These are phyloP conservation scores for Syrmaticus mikado DNA, from an alignment of 2,113 vertebrate genomes.

Conservation along the genomic window DNA sequence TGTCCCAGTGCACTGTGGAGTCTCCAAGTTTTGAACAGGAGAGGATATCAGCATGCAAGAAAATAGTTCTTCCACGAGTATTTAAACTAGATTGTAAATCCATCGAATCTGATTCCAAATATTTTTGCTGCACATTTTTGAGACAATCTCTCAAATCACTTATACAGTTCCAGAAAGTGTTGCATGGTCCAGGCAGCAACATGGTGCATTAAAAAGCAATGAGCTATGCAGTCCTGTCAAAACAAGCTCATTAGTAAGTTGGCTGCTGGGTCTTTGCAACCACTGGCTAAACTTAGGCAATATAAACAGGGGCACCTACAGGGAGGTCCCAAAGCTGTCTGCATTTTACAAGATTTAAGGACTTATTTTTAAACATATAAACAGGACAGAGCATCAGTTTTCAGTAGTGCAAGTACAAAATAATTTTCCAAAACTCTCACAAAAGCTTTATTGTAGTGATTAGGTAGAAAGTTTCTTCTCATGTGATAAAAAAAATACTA, in stretches of 20 bases:
- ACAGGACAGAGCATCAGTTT: conserved; percentile 3
- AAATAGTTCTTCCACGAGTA: neutral
- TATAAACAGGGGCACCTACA: conserved; percentile 48
- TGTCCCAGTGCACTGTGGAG: neutral
- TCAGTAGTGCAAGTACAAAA: conserved; percentile 14
- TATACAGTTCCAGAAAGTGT: conserved; percentile 53
- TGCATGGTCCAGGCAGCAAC: conserved; percentile 53
- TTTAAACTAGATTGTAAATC: conserved; percentile 19
- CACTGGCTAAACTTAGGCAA: conserved; percentile 53
- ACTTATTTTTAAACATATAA: conserved; percentile 28
- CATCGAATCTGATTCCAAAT: neutral
- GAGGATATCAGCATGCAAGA: neutral
- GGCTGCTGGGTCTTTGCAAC: conserved; percentile 55
- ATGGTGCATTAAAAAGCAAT: conserved; percentile 56
- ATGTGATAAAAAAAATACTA: neutral
- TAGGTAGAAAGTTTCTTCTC: conserved; percentile 11
- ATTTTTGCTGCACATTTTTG: conserved; percentile 27
- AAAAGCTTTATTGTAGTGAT: conserved; percentile 42
- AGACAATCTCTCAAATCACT: conserved; percentile 37
- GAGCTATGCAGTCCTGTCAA: conserved; percentile 61
- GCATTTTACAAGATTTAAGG: conserved; percentile 49
- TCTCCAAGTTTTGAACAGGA: conserved; percentile 28
- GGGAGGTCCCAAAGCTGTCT: conserved; percentile 43
- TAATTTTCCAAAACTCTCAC: conserved; percentile 1
- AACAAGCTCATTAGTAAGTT: conserved; percentile 66